A percentile compares a stretch with the other conserved stretches of the same genome.
phyloP scores from a whole-genome alignment of 2,797 vertebrate species.

The Pteronotus mesoamericanus region DNA sequence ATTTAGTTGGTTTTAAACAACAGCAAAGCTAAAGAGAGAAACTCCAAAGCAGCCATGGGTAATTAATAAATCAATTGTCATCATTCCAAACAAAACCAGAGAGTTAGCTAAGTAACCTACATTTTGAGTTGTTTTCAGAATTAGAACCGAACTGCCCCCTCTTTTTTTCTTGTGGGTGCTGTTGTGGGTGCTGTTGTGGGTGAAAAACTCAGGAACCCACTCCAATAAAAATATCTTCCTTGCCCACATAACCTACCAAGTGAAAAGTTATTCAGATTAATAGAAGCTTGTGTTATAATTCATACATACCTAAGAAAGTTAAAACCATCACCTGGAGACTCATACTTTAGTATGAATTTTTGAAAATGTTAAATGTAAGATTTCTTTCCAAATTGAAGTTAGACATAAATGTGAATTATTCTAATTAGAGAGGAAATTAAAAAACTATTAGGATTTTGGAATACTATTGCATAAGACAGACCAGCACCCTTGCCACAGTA shows the following conservation, averaged over 20 bases:
- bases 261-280: background rate
- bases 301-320: background rate
- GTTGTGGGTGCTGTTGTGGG: background rate
- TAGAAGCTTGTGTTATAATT: background rate
- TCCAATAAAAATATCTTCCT: background rate
- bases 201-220: background rate
- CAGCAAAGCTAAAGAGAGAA: background rate
- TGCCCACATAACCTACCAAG: background rate
- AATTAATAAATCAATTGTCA: background rate
- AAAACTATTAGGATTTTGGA: background rate
- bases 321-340: background rate
- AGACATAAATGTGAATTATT: slow-evolving; percentile 40
- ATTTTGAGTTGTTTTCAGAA: background rate
- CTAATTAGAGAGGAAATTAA: background rate
- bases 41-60: background rate
- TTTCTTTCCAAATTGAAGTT: slow-evolving; percentile 60
- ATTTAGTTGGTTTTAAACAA: background rate
- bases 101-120: background rate
- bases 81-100: background rate
- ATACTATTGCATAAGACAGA: background rate
- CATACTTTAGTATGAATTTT: slow-evolving; percentile 34
- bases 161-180: background rate
- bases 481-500: background rate
- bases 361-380: slow-evolving; percentile 42
- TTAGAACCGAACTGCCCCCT: background rate